These are phyloP conservation scores for Phodopus roborovskii DNA, from an alignment of 2,113 vertebrate species.

Conservation along the genomic window DNA sequence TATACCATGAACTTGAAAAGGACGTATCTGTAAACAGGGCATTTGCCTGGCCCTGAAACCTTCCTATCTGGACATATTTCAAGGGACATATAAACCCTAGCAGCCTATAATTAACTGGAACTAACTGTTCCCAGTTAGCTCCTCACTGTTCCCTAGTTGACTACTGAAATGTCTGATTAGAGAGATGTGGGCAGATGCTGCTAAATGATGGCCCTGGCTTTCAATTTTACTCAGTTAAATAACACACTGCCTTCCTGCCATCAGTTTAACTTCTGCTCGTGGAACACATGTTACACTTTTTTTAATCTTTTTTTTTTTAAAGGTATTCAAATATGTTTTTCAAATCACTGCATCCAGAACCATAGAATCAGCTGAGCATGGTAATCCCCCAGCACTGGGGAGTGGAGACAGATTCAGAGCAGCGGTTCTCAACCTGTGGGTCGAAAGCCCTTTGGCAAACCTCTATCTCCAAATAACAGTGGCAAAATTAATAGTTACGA, in stretches of 20 bases:
- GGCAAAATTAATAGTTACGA: neutral
- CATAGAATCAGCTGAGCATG: neutral
- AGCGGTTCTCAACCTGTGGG: no score
- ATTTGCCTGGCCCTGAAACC: slow-evolving; percentile 43
- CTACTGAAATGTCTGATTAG: neutral
- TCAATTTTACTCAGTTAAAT: neutral
- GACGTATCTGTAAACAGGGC: slow-evolving; percentile 47
- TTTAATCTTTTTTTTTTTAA: neutral
- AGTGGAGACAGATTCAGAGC: neutral
- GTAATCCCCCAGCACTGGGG: neutral
- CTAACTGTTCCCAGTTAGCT: slow-evolving; percentile 41
- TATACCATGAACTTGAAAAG: neutral
- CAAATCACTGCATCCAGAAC: neutral
- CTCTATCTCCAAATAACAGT: neutral
- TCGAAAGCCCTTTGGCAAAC: neutral
- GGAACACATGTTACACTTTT: neutral
- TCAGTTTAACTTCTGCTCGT: neutral
- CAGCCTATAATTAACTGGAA: slow-evolving; percentile 54
- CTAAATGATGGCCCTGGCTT: neutral
- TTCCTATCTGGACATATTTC: slow-evolving; percentile 44
- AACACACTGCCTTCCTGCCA: neutral
- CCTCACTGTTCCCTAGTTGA: neutral
- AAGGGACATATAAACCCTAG: slow-evolving; percentile 21
- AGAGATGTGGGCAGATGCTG: neutral
- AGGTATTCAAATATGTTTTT: neutral